Evolutionary conservation across 2,888 invertebrate species (phyloP).

Genomic region (Oscheius sp.): DNA sequence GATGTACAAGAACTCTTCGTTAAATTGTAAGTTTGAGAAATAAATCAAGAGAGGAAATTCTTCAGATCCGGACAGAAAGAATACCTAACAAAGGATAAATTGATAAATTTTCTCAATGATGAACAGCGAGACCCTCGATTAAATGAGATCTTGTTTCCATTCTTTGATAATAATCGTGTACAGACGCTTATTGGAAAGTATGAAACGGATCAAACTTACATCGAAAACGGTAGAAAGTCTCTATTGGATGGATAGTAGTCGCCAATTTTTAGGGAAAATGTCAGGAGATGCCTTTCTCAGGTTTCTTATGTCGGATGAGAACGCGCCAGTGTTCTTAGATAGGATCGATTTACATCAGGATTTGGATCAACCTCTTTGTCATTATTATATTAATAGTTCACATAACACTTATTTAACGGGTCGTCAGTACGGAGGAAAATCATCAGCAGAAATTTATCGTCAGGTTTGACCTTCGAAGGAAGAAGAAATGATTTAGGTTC

Average conservation of each 20-base stretch:
- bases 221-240: constrained; percentile 45
- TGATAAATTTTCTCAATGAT: constrained; percentile 70
- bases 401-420: constrained; percentile 94
- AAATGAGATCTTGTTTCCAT: constrained; percentile 96
- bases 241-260: neutral
- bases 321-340: constrained; percentile 97
- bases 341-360: constrained; percentile 79
- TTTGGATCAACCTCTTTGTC: constrained; percentile 96
- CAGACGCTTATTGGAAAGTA: constrained; percentile 91
- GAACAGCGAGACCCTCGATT: constrained; percentile 96
- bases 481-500: constrained; percentile 78
- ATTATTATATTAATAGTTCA: constrained; percentile 94
- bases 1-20: constrained; percentile 95
- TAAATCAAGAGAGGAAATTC: neutral
- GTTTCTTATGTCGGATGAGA: constrained; percentile 99
- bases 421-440: constrained; percentile 95
- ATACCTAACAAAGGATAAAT: constrained; percentile 64
- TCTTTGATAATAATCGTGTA: constrained; percentile 92
- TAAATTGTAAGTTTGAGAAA: constrained; percentile 57
- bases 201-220: constrained; percentile 68
- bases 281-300: constrained; percentile 91
- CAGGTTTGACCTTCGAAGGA: constrained; percentile 32
- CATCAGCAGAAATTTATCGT: constrained; percentile 96
- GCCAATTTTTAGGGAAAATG: constrained; percentile 67
- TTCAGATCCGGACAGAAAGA: constrained; percentile 69